phyloP scores from a whole-genome alignment of 2,888 invertebrate species.

The Chesias legatella region DNA sequence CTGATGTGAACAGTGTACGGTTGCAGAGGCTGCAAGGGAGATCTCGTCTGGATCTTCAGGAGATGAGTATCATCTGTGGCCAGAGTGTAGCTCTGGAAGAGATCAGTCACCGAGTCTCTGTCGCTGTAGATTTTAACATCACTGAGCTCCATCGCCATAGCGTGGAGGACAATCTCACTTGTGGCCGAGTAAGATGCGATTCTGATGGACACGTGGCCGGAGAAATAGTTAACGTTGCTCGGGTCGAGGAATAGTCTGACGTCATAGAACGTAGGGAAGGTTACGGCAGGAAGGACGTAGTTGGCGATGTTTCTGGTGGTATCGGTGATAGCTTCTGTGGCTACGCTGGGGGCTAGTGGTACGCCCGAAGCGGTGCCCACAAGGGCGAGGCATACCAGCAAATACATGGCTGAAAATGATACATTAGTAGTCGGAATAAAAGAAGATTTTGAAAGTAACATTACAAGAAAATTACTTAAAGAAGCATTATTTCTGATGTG shows the following conservation, averaged over 20 bases:
- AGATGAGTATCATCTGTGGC: slow-evolving; percentile 67
- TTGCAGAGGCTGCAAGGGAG: slow-evolving; percentile 45
- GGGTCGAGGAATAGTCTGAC: slow-evolving; percentile 73
- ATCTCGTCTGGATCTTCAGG: slow-evolving; percentile 63
- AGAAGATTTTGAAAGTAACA: no score
- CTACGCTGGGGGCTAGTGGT: slow-evolving; percentile 32
- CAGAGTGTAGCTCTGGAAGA: slow-evolving; percentile 34
- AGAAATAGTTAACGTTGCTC: slow-evolving; percentile 54
- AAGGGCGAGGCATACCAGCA: slow-evolving; percentile 48
- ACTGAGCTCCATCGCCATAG: slow-evolving; percentile 61
- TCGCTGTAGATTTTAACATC: slow-evolving; percentile 39
- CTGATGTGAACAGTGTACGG: slow-evolving; percentile 75
- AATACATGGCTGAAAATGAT: slow-evolving; percentile 63
- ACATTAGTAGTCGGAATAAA: no score
- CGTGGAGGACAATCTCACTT: slow-evolving; percentile 62
- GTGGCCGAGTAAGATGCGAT: slow-evolving; percentile 47
- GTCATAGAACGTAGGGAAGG: slow-evolving; percentile 76
- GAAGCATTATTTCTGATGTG: no score
- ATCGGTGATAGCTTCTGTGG: neutral
- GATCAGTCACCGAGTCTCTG: slow-evolving; percentile 24
- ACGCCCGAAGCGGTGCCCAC: slow-evolving; percentile 45
- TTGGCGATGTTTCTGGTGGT: slow-evolving; percentile 31
- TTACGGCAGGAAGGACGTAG: slow-evolving; percentile 77
- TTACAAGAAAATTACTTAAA: no score
- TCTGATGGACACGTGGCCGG: slow-evolving; percentile 66